These are phyloP conservation scores for Sminthopsis crassicaudata DNA, from an alignment of 2,113 vertebrate genomes.

Conservation along the genomic window DNA sequence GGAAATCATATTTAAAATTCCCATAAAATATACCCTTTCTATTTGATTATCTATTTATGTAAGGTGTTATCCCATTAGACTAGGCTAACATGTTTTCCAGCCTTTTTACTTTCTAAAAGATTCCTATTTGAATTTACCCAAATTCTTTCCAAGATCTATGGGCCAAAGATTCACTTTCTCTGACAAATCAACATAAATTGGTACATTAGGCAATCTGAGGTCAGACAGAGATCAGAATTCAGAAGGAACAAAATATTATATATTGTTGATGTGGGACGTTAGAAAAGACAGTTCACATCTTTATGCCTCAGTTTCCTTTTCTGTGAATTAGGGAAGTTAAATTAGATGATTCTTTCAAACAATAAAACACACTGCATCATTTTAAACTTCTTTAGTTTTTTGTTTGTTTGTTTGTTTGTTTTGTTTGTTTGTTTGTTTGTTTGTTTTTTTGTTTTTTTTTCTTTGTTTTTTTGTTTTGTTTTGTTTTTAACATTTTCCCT, in stretches of 20 bases:
- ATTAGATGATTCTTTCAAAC: background rate
- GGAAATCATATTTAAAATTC: background rate
- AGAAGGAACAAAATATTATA: background rate
- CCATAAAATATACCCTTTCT: background rate
- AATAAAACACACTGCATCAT: background rate
- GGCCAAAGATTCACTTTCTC: background rate
- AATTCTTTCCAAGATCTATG: background rate
- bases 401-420: too few species aligned
- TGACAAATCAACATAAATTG: background rate
- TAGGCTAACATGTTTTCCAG: background rate
- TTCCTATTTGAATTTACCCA: background rate
- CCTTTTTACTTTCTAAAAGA: background rate
- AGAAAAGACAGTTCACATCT: background rate
- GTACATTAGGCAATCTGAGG: background rate
- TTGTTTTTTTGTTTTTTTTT: too few species aligned
- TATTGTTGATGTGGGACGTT: background rate
- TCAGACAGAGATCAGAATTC: background rate
- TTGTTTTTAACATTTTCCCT: background rate
- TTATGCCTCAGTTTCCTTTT: background rate
- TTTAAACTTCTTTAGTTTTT: fast-evolving
- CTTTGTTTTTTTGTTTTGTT: background rate
- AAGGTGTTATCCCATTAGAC: background rate
- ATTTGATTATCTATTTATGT: background rate
- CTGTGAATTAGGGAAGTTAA: background rate
- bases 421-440: too few species aligned